Percentiles rank a stretch among this genome's conserved stretches.
These are phyloP conservation scores for Scaptomyza caliginosa DNA, from an alignment of 2,888 invertebrate genomes.

Conservation along the genomic window DNA sequence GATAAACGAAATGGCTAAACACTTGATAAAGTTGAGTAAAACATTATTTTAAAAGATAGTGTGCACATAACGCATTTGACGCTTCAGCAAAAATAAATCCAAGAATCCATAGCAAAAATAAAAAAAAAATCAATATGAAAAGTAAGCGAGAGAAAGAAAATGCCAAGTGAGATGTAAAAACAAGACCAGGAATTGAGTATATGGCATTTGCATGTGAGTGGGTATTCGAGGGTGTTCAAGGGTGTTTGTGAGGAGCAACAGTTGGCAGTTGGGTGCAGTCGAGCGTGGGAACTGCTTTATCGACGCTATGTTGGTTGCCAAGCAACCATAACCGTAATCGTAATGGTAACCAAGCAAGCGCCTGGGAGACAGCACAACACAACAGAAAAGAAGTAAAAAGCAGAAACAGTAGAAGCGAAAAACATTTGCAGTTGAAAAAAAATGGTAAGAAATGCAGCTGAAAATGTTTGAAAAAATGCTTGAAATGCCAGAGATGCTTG, in stretches of 20 bases:
- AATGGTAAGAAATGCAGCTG: slow-evolving; percentile 62
- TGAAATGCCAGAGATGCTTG: slow-evolving; percentile 24
- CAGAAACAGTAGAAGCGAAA: slow-evolving; percentile 7
- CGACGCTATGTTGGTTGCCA: slow-evolving; percentile 70
- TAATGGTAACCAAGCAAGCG: slow-evolving; percentile 68
- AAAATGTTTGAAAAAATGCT: slow-evolving; percentile 14
- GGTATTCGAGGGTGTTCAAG: background rate
- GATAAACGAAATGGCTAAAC: no score
- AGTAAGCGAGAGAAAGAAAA: background rate
- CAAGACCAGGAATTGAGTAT: slow-evolving; percentile 21
- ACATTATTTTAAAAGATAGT: slow-evolving; percentile 16
- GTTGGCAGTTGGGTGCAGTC: slow-evolving; percentile 42
- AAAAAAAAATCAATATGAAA: background rate
- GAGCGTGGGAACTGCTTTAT: slow-evolving; percentile 66
- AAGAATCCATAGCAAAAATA: background rate
- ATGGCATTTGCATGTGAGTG: slow-evolving; percentile 40
- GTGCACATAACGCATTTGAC: slow-evolving; percentile 42
- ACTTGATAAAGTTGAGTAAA: background rate
- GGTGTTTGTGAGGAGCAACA: slow-evolving; percentile 34
- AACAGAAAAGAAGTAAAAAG: background rate
- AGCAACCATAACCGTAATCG: slow-evolving; percentile 67
- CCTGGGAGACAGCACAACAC: slow-evolving; percentile 19
- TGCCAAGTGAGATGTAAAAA: slow-evolving; percentile 16
- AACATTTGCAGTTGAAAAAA: slow-evolving; percentile 35
- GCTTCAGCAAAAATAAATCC: slow-evolving; percentile 40